Evolutionary conservation across 2,888 invertebrate genomes (phyloP).

Genomic region (Aporophyla nigra): DNA sequence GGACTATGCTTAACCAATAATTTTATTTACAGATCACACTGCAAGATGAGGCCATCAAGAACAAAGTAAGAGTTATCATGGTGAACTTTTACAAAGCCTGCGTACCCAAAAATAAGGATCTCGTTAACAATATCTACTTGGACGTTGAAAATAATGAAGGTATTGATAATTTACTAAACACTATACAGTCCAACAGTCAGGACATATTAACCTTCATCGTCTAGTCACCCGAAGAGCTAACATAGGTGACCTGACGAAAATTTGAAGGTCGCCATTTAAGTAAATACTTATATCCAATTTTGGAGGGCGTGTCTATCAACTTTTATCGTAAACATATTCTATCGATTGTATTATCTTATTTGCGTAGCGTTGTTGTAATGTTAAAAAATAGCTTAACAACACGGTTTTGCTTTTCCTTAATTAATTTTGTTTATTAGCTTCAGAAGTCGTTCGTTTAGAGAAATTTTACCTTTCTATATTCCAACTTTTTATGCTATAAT

Average conservation of each 20-base stretch:
- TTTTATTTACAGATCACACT: slow-evolving; percentile 85
- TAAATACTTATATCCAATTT: background rate
- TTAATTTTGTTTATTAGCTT: background rate
- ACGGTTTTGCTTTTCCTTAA: slow-evolving; percentile 3
- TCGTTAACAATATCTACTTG: slow-evolving; percentile 85
- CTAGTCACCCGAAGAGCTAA: background rate
- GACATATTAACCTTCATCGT: background rate
- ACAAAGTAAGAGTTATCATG: slow-evolving; percentile 90
- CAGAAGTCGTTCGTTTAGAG: background rate
- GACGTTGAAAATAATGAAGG: slow-evolving; percentile 85
- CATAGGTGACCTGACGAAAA: background rate
- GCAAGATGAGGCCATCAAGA: slow-evolving; percentile 88
- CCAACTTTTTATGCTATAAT: background rate
- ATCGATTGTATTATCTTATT: slow-evolving; percentile 38
- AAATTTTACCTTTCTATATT: no score
- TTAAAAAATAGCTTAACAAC: background rate
- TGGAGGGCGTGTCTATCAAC: background rate
- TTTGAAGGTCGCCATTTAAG: background rate
- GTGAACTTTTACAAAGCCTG: slow-evolving; percentile 80
- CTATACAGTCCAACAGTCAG: no score
- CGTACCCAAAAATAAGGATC: slow-evolving; percentile 81
- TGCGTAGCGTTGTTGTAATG: slow-evolving; percentile 1
- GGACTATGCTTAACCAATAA: background rate
- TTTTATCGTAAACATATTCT: slow-evolving; percentile 3
- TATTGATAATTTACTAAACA: slow-evolving; percentile 60